These are phyloP conservation scores for Bombyx huttoni DNA, from an alignment of 2,888 invertebrate genomes.

Conservation along the genomic window DNA sequence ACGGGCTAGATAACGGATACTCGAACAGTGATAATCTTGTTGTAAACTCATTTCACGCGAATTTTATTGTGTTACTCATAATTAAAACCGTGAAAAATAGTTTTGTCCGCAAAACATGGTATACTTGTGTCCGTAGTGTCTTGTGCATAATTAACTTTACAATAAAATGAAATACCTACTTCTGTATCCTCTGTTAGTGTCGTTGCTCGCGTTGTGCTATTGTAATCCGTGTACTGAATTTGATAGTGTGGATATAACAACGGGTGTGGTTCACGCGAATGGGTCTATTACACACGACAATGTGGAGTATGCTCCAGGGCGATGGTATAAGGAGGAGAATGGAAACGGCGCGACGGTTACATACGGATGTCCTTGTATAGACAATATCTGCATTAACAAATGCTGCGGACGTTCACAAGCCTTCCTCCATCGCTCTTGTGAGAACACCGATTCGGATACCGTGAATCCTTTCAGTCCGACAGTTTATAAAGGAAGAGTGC, in stretches of 20 bases:
- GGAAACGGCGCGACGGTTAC: conserved; percentile 19
- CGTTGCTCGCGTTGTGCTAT: conserved; percentile 13
- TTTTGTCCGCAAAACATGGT: neutral
- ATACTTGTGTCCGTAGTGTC: neutral
- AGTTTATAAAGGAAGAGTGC: conserved; percentile 33
- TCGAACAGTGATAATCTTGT: conserved; percentile 33
- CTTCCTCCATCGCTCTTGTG: conserved; percentile 27
- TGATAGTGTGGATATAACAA: conserved; percentile 47
- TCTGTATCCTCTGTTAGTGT: conserved; percentile 2
- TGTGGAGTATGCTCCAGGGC: conserved; percentile 30
- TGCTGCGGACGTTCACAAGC: conserved; percentile 36
- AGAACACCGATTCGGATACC: conserved; percentile 18
- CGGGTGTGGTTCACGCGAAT: conserved; percentile 28
- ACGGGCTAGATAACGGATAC: conserved; percentile 42
- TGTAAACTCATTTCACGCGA: conserved; percentile 21
- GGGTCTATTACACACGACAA: conserved; percentile 38
- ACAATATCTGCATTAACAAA: conserved; percentile 43
- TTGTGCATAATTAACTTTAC: too few relatives aligned
- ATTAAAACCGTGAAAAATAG: conserved; percentile 7
- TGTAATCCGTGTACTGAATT: conserved; percentile 32
- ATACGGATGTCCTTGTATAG: conserved; percentile 52
- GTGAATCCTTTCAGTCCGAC: conserved; percentile 45
- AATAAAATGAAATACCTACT: neutral
- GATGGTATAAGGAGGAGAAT: conserved; percentile 34
- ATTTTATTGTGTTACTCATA: conserved; percentile 22